These are phyloP conservation scores for Myotis planiceps DNA, from an alignment of 2,797 vertebrate species.

Conservation along the genomic window DNA sequence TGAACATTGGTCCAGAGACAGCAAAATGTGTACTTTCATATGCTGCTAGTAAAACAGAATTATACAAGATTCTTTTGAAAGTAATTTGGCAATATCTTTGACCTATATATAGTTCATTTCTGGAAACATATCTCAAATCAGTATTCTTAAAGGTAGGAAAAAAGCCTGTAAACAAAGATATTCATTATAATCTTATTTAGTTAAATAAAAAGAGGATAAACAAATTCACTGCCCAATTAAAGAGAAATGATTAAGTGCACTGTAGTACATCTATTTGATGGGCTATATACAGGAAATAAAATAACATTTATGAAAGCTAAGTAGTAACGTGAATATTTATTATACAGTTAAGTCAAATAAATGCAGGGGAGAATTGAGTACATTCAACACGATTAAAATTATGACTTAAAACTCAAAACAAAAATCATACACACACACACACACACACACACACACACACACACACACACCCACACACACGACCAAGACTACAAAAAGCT, in stretches of 20 bases:
- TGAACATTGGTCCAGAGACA: neutral
- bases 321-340: neutral
- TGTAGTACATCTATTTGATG: neutral
- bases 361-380: neutral
- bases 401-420: constrained; percentile 23
- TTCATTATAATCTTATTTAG: neutral
- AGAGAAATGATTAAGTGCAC: neutral
- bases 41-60: neutral
- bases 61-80: neutral
- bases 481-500: neutral
- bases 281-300: neutral
- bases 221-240: neutral
- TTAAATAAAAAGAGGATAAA: neutral
- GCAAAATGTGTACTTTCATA: neutral
- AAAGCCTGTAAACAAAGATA: neutral
- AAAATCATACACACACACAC: neutral
- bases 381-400: constrained; percentile 32
- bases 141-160: neutral
- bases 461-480: neutral
- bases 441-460: neutral
- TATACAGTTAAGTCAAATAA: constrained; percentile 44
- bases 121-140: neutral
- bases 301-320: neutral
- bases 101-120: neutral
- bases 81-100: neutral